Evolutionary conservation across 2,888 invertebrate species (phyloP).

Genomic region (Drosophila quinaria): DNA sequence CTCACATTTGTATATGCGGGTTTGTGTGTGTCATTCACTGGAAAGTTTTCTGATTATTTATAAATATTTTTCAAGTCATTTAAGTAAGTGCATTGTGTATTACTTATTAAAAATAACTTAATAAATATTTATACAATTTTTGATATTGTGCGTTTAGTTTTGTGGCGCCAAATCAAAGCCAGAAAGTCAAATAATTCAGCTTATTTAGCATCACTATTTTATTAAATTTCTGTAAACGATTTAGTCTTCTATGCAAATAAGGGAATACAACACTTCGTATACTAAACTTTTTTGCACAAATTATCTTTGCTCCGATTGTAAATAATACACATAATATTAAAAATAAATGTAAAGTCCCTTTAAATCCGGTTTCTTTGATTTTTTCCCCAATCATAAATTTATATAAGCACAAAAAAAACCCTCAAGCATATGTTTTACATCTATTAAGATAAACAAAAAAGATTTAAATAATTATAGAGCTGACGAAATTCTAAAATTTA

Average conservation of each 20-base stretch:
- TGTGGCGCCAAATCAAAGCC: background rate
- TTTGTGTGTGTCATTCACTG: background rate
- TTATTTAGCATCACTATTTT: background rate
- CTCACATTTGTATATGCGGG: background rate
- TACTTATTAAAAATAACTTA: background rate
- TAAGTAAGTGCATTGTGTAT: background rate
- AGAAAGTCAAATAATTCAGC: background rate
- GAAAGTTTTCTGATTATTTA: constrained; percentile 14
- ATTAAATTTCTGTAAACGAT: background rate
- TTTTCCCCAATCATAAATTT: constrained; percentile 28
- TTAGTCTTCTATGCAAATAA: too few species aligned
- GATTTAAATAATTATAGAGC: constrained; percentile 24
- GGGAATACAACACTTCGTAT: background rate
- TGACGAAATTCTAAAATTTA: constrained; percentile 4
- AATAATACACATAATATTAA: constrained; percentile 21
- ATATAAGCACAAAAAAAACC: constrained; percentile 6
- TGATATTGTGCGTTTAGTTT: too few species aligned
- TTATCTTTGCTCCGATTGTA: constrained; percentile 19
- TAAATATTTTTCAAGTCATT: constrained; percentile 10
- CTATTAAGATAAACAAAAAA: constrained; percentile 4
- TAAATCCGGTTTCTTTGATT: constrained; percentile 62
- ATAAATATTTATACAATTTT: constrained; percentile 1
- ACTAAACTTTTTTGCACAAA: background rate
- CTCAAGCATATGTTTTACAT: background rate
- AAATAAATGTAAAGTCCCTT: constrained; percentile 39